Base-by-base conservation (phyloP, 2,113 vertebrate genomes). In the Chionomys nivalis region DNA sequence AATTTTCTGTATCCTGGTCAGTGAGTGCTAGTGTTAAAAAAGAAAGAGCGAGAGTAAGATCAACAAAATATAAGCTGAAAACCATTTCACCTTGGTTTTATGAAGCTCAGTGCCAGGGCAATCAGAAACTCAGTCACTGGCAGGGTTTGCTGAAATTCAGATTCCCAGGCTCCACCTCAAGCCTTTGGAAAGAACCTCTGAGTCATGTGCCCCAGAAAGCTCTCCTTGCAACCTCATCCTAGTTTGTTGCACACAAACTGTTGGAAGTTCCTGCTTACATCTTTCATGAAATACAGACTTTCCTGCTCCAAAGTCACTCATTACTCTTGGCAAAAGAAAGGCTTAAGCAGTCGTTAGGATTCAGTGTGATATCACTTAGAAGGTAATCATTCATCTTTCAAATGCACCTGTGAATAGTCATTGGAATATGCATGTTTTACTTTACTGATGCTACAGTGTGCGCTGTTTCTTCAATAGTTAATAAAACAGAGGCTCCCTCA, bases 21-120 rank as follows among this genome's bases (percentile, higher is more conserved):
- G 90, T 92, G 65, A 98, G 5, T 75, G 63, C 97, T 98, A 89
- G 47, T 8, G 6, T 88, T 75, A 88, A 87, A 75, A 83, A 89
- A 79, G 81, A 93, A 83, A 96, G 52, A 83, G 2, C 49, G 28
- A 90, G 66, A 96, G 58, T 72, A 76, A 89, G 44, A 91, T 83
- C 5, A 97, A 88, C 26, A 82, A 58, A 92, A 52, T 55, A 77
- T 52, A 28, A 44, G 70, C 23, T 72, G 2, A 65, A 66, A 83
- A 55, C 68, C 55, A 97, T 95, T 95, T 93, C 33, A 65, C 17
- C 11, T n/a, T 81, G 23, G 86, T 95, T 94, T 94, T 68, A 89
- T 92, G 63, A 89, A 77, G 31, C 42, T 16, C 75, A 55, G 26
- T 70, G 33, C n/a, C 78, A 42, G 70, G 17, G 75, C 1, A 94